Evolutionary conservation across 1,140 invertebrate species (phyloP), one percentile per base, ranked within the genome.

Genomic region (Diorhabda carinulata): DNA sequence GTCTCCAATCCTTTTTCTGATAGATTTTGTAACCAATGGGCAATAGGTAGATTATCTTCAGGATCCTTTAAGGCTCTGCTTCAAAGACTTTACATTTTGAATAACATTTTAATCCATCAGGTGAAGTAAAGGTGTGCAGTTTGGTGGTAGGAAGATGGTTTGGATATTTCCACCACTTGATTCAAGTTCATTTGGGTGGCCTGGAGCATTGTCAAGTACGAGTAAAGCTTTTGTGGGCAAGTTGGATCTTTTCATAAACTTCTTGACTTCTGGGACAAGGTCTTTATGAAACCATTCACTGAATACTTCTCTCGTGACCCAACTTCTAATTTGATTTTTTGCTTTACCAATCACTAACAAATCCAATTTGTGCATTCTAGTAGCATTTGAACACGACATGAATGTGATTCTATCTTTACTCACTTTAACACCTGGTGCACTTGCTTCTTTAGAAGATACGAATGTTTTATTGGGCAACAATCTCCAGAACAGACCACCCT

Each of bases 141-240:
- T 84, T 57, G 81, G 72, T 42, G 84, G 82, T 8, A 85, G 72
- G 76, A 81, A 84, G 7, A 64, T 61, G 44, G 66, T 66, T 70
- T 73, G 5, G 78, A 69, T 69, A 73, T 78, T 7, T 56, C 68
- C 57, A 71, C 67, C 68, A 70, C 68, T 66, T 70, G 68, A 66
- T 67, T 60, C 10, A 63, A 72, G 63, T 61, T 69, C 70, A 61
- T 59, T 47, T 66, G 71, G 75, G 71, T 78, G 77, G 43, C 76
- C 70, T 59, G 74, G 73, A 25, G 74, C 74, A 75, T 80, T 80
- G 64, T 79, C 76, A 44, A 79, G 67, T 42, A 80, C 40, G 25
- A 80, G 70, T 56, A 71, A 25, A 61, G 62, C 66, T 68, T 71
- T 71, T 57, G 7, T 5, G 7, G 68, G 71, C 43, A 67, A 44